A percentile compares a stretch with the other conserved stretches of the same genome.
These are phyloP conservation scores for Trichonephila clavipes DNA, from an alignment of 1,140 invertebrate genomes.

Conservation along the genomic window DNA sequence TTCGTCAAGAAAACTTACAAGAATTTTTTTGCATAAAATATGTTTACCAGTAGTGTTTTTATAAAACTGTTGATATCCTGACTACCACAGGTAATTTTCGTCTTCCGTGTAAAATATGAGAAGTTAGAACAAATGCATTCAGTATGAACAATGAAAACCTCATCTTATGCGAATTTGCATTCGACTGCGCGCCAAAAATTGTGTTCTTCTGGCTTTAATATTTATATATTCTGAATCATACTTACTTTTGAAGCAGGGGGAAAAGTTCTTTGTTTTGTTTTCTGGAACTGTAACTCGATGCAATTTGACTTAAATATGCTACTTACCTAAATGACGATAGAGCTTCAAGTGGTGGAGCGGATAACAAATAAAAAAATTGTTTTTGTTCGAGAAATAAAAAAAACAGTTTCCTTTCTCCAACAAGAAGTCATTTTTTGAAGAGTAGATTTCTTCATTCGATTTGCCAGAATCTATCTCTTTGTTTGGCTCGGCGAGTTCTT, in stretches of 20 bases:
- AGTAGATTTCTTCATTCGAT: slow-evolving; percentile 25
- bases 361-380: slow-evolving; percentile 2
- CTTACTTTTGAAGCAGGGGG: not conserved
- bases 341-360: not conserved
- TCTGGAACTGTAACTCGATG: not conserved
- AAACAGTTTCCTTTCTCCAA: not conserved
- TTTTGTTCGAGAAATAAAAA: not conserved
- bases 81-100: slow-evolving; percentile 3
- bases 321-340: slow-evolving; percentile 47
- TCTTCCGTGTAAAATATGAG: not conserved
- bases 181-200: slow-evolving; percentile 36
- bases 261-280: not conserved
- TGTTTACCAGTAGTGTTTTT: not conserved
- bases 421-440: not conserved
- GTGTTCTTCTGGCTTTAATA: slow-evolving; percentile 45
- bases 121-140: slow-evolving; percentile 19
- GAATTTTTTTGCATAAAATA: not conserved
- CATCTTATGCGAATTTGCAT: slow-evolving; percentile 56
- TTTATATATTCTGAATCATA: slow-evolving; percentile 50
- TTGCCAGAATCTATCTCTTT: not conserved
- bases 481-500: not conserved
- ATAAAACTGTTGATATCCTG: slow-evolving; percentile 1
- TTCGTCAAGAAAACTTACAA: not conserved
- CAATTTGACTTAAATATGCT: slow-evolving; percentile 50
- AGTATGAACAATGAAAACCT: slow-evolving; percentile 39